phyloP scores from a whole-genome alignment of 2,888 invertebrate species.

The Dastarcus helophoroides region DNA sequence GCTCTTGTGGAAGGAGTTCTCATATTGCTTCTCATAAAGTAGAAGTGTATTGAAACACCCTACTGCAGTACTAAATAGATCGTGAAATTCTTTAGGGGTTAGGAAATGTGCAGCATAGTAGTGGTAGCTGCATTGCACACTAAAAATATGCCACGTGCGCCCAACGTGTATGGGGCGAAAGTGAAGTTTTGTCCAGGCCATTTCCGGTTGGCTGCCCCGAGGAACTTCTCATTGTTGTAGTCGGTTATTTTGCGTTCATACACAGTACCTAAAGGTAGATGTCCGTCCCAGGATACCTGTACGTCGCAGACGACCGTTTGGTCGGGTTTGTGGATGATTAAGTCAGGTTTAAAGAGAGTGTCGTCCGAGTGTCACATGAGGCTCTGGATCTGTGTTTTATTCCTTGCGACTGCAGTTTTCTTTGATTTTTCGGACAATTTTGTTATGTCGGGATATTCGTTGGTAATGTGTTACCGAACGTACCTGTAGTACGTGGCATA shows the following conservation, averaged over 20 bases:
- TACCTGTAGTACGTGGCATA: too few relatives aligned
- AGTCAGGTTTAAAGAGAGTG: constrained; percentile 2
- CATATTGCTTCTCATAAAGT: too few relatives aligned
- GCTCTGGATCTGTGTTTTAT: neutral
- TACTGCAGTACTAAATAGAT: too few relatives aligned
- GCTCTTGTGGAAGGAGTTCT: too few relatives aligned
- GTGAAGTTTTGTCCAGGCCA: neutral
- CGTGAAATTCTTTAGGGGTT: too few relatives aligned
- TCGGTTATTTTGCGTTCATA: neutral
- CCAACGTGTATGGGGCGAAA: neutral
- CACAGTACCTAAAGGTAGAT: neutral
- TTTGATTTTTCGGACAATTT: too few relatives aligned
- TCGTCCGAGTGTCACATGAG: neutral
- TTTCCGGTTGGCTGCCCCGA: neutral
- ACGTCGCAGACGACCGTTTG: neutral
- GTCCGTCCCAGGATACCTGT: constrained; percentile 1
- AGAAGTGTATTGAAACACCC: too few relatives aligned
- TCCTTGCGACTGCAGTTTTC: too few relatives aligned
- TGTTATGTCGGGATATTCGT: too few relatives aligned
- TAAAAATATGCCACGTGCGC: neutral
- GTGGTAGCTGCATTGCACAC: neutral
- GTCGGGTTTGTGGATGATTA: constrained; percentile 1
- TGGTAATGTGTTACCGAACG: too few relatives aligned
- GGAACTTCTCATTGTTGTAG: constrained; percentile 1
- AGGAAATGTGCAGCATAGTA: too few relatives aligned